These are phyloP conservation scores for Epizoanthus illoricatus DNA, from an alignment of 92 coral and sea anemone species.

Conservation along the genomic window DNA sequence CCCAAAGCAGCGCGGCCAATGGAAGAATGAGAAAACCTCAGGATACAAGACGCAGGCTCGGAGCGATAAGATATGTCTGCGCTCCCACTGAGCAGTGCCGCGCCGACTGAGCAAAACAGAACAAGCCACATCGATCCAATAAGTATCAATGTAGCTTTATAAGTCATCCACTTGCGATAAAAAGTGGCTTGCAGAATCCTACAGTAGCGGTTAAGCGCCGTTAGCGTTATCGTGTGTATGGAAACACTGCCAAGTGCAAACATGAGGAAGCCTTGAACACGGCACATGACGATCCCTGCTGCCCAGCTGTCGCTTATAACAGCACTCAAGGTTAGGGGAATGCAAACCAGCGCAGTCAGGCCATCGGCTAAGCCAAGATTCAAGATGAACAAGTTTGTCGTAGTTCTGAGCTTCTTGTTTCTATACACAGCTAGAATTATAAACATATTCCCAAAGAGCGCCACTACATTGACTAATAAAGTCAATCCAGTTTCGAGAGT, in stretches of 20 bases:
- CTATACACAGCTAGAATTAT: conserved; percentile 11
- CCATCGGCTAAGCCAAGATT: conserved; percentile 26
- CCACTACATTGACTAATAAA: not conserved
- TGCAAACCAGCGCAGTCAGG: conserved; percentile 2
- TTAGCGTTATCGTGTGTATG: conserved; percentile 21
- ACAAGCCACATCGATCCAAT: conserved; percentile 17
- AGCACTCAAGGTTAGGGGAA: conserved; percentile 21
- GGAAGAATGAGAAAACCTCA: conserved; percentile 10
- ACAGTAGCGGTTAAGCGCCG: conserved; percentile 26
- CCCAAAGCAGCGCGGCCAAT: conserved; percentile 18
- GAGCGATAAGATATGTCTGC: conserved; percentile 12
- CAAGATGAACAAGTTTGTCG: conserved; percentile 11
- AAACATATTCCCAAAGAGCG: conserved; percentile 17
- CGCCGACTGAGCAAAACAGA: not conserved
- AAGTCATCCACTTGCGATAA: conserved; percentile 31
- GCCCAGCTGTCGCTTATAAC: conserved; percentile 11
- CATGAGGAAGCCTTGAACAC: conserved; percentile 26
- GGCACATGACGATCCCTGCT: conserved; percentile 3
- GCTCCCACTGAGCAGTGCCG: not conserved
- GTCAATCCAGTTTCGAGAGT: conserved; percentile 13
- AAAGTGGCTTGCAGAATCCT: conserved; percentile 11
- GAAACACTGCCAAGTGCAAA: conserved; percentile 15
- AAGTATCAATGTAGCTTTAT: conserved; percentile 7
- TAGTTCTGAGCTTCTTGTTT: conserved; percentile 29
- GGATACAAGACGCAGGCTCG: not conserved